These are phyloP conservation scores for Ochropleura plecta DNA, from an alignment of 2,888 invertebrate species.

Conservation along the genomic window DNA sequence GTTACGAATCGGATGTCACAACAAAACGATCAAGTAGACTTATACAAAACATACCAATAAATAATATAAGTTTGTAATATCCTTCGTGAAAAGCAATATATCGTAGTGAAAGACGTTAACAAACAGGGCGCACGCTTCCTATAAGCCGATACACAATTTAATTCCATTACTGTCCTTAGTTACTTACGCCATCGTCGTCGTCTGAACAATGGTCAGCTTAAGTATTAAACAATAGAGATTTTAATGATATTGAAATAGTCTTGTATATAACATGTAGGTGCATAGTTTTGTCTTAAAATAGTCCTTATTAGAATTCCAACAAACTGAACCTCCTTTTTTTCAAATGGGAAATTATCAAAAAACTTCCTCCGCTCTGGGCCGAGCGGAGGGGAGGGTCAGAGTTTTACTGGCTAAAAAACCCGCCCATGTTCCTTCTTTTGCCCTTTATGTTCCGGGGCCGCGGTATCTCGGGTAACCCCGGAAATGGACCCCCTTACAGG, in stretches of 20 bases:
- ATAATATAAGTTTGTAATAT: slow-evolving; percentile 17
- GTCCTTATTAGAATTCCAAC: too few species aligned
- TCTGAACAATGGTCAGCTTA: slow-evolving; percentile 74
- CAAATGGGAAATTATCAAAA: too few species aligned
- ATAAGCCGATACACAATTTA: slow-evolving; percentile 74
- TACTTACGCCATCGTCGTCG: slow-evolving; percentile 56
- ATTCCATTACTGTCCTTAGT: slow-evolving; percentile 74
- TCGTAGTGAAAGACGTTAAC: slow-evolving; percentile 39
- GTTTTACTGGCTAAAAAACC: too few species aligned
- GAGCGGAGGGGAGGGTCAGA: too few species aligned
- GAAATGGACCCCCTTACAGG: too few species aligned
- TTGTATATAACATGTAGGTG: too few species aligned
- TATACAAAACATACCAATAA: neutral
- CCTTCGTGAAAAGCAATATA: slow-evolving; percentile 26
- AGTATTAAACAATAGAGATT: slow-evolving; percentile 71
- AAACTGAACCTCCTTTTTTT: too few species aligned
- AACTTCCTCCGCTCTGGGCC: too few species aligned
- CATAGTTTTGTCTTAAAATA: too few species aligned
- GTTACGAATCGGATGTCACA: neutral
- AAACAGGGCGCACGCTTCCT: slow-evolving; percentile 63
- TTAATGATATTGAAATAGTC: slow-evolving; percentile 53
- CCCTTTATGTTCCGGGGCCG: too few species aligned
- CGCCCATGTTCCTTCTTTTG: too few species aligned
- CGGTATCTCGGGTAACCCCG: too few species aligned
- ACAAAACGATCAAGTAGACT: neutral